Conservation (phyloP, 1,140 invertebrate genomes). For the Gonatopus flavifemur region DNA sequence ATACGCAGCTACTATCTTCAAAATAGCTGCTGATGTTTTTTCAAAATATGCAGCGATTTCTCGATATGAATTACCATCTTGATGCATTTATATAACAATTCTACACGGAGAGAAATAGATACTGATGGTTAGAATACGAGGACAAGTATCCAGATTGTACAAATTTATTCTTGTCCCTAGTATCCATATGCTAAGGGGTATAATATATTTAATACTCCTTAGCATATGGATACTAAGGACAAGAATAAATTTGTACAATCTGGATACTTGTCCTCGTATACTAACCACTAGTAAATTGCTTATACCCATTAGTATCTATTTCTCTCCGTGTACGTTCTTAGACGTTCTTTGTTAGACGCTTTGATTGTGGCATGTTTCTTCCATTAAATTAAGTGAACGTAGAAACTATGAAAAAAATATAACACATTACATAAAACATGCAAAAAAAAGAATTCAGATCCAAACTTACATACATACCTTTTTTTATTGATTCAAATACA, state of each 20-base stretch:
- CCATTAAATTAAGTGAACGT: background rate
- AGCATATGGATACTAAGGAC: too few species aligned
- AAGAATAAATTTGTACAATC: too few species aligned
- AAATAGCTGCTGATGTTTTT: background rate
- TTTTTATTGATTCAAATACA: background rate
- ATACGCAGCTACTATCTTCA: background rate
- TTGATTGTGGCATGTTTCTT: background rate
- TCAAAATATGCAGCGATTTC: background rate
- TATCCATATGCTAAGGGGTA: too few species aligned
- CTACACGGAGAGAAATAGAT: too few species aligned
- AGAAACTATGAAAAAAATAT: background rate
- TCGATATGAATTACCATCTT: background rate
- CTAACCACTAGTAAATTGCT: too few species aligned
- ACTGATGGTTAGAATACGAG: too few species aligned
- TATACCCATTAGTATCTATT: too few species aligned
- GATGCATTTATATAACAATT: background rate
- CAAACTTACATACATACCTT: background rate
- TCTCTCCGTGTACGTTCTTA: too few species aligned
- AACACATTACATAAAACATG: background rate
- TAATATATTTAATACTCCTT: too few species aligned
- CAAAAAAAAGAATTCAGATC: background rate
- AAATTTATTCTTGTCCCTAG: too few species aligned
- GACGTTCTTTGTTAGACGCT: background rate
- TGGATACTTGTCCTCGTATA: too few species aligned
- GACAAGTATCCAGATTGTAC: too few species aligned